Percentiles rank a stretch among this genome's conserved stretches.
phyloP scores from a whole-genome alignment of 2,113 vertebrate species.

The Noctilio leporinus region DNA sequence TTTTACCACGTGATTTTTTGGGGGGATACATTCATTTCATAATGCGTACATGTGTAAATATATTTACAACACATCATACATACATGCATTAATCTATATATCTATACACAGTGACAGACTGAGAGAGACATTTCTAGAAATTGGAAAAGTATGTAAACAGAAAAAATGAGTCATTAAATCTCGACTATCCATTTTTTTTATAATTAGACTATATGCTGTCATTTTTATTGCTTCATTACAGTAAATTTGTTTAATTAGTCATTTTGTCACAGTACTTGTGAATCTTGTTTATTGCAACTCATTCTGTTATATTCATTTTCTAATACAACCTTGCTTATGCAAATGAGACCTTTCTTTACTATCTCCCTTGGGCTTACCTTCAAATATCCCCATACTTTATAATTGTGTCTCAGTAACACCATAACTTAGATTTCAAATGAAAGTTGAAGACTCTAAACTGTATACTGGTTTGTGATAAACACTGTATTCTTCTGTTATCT shows the following conservation, averaged over 20 bases:
- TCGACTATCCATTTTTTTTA: neutral
- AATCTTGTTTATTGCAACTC: neutral
- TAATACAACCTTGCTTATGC: neutral
- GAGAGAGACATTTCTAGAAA: neutral
- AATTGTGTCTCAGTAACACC: neutral
- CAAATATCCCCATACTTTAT: neutral
- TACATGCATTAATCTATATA: no score
- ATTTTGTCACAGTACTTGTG: neutral
- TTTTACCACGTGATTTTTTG: neutral
- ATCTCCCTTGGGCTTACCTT: neutral
- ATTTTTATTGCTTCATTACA: neutral
- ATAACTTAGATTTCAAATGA: neutral
- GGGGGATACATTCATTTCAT: neutral
- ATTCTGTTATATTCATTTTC: neutral
- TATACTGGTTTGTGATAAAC: neutral
- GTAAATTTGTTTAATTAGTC: neutral
- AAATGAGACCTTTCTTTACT: conserved; percentile 41
- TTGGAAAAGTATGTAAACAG: neutral
- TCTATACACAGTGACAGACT: neutral
- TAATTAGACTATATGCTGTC: neutral
- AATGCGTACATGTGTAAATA: neutral
- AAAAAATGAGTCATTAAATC: neutral
- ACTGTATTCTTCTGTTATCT: neutral
- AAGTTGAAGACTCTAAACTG: neutral
- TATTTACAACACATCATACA: neutral